Evolutionary conservation across 2,113 vertebrate species (phyloP), one percentile per base, ranked within the genome.

Genomic region (Scophthalmus maximus): DNA sequence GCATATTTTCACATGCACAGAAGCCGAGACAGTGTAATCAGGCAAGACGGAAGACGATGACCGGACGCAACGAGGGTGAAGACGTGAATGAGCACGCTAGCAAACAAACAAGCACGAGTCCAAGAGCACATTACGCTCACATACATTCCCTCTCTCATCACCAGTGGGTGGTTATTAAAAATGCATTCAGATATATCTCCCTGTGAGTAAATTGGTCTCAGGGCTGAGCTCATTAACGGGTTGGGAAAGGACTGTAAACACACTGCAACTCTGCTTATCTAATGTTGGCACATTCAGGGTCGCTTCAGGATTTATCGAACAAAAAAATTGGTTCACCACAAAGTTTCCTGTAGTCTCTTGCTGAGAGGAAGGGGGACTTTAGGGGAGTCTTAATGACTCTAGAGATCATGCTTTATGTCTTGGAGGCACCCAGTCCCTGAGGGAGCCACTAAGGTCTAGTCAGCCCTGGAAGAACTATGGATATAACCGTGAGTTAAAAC

Each of bases 111-210:
- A 77, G 74, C 73, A 58, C 66, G 26, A 84, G 86, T 89, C 86
- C 71, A 58, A 74, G 68, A 82, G 70, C 81, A 36, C 68, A 78
- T 84, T 80, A 73, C 30, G 20, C 85, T 87, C 76, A 68, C 81
- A 82, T 80, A 49, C 82, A 84, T 85, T 69, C 84, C 80, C 81
- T 76, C 83, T 87, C 90, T 81, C 82, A 88, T 89, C 89, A 90
- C 87, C 87, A 86, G 75, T 83, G 86, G 87, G 80, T 76, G 88
- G 87, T 92, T 93, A 93, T 91, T 92, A 93, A 92, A 93, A 92
- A 91, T 92, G 89, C 90, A 92, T 92, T 84, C 82, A 78, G 81
- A 90, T 88, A 86, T 86, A 89, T 92, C 86, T 91, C 83, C 82
- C 84, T 78, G 81, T 81, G 78, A 89, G 86, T 90, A 91, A 90